These are phyloP conservation scores for Cryptotermes secundus DNA, from an alignment of 1,140 invertebrate species.

Conservation along the genomic window DNA sequence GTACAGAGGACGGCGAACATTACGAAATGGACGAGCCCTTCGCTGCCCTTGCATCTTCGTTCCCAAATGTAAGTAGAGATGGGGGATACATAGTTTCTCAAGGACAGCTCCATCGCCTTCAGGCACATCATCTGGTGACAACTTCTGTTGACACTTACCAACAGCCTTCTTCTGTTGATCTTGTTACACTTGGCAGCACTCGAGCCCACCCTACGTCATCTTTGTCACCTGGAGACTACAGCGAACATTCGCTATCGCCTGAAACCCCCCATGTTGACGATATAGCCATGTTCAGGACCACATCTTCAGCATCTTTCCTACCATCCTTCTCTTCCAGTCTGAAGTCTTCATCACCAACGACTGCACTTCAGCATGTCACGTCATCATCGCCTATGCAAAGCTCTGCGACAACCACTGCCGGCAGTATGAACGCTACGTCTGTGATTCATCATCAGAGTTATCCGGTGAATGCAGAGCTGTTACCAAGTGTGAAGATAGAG, in stretches of 20 bases:
- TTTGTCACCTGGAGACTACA: slow-evolving; percentile 1
- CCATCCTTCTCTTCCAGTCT: slow-evolving; percentile 2
- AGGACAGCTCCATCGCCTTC: background rate
- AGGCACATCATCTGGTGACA: background rate
- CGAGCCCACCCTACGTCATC: background rate
- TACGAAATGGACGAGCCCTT: slow-evolving; percentile 3
- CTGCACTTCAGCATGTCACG: background rate
- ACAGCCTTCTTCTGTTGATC: background rate
- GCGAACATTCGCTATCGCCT: slow-evolving; percentile 20
- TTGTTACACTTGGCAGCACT: background rate
- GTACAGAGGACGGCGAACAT: background rate
- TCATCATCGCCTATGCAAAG: background rate
- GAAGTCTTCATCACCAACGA: background rate
- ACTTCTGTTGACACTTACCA: background rate
- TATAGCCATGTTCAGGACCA: background rate
- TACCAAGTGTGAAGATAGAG: background rate
- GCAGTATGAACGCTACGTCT: background rate
- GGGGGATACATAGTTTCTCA: background rate
- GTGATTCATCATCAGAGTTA: background rate
- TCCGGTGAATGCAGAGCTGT: background rate
- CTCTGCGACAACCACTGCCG: background rate
- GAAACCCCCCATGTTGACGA: background rate
- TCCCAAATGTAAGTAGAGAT: background rate
- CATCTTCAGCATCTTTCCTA: background rate
- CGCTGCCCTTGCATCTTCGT: background rate